Evolutionary conservation across 1,140 invertebrate species (phyloP), one percentile per base, ranked within the genome.

Genomic region (Scaptomyza graminum): DNA sequence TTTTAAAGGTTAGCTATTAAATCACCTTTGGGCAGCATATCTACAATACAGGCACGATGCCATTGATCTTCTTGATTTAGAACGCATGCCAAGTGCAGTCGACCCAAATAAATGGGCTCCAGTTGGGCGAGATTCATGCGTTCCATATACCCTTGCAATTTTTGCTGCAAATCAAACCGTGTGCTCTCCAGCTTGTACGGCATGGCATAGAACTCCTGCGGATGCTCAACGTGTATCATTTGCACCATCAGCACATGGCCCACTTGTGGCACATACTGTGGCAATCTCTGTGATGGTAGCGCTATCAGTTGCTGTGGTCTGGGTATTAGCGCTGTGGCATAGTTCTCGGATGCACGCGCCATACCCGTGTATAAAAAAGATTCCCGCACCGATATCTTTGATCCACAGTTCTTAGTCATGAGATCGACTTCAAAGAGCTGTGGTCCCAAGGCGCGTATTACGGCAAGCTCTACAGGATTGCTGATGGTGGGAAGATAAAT

Each of bases 361-460:
- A 84, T 28, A 41, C 85, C 90, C 4, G 88, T 62, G 47, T 91
- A 91, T 68, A 91, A 71, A 75, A 91, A 90, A 56, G 90, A 52
- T 8, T 91, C 81, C 0, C 79, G 78, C 3, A 91, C 47, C 5
- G 88, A 91, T 44, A 84, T 84, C 0, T 37, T 22, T 0, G 64
- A 51, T 0, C 46, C 55, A 12, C 63, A 57, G 25, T 87, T 80
- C 15, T 5, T 51, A 6, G 60, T 70, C 0, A 75, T 49, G 0
- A 91, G 54, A 50, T 91, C 87, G 16, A 91, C 79, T n/a, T 82
- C 76, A 11, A 64, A 57, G 5, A 31, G 7, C 5, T 54, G 25
- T 18, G 31, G 5, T 16, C 49, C 28, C 8, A 69, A 0, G 5
- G 44, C 0, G 1, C 28, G 51, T 1, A 66, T 22, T 3, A 69